A percentile compares a stretch with the other conserved stretches of the same genome.
Evolutionary conservation across 1,140 invertebrate species (phyloP).

Genomic region (Phortica variegata): DNA sequence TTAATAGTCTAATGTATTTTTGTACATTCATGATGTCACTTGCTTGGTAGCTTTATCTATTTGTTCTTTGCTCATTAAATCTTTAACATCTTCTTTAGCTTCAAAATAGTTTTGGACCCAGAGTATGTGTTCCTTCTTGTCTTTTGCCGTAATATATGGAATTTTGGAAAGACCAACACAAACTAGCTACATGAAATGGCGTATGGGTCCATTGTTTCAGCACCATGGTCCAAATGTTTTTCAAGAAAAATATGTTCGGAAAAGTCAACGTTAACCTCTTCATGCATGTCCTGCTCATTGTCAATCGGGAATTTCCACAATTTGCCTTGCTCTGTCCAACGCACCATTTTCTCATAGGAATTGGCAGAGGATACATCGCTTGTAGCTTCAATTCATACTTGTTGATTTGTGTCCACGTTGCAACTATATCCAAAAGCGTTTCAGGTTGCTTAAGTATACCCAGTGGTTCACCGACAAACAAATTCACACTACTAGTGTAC

Average conservation of each 20-base stretch:
- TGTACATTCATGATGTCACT: too few relatives aligned
- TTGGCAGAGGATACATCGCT: constrained; percentile 73
- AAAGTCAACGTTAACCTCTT: constrained; percentile 80
- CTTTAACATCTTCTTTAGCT: constrained; percentile 69
- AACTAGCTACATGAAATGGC: constrained; percentile 98
- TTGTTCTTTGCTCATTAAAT: constrained; percentile 36
- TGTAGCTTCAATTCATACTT: constrained; percentile 67
- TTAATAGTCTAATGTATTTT: too few relatives aligned
- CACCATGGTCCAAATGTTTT: constrained; percentile 83
- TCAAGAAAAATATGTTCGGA: constrained; percentile 94
- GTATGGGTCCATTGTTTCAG: constrained; percentile 82
- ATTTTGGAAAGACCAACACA: constrained; percentile 93
- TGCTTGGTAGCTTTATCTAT: neutral
- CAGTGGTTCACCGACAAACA: constrained; percentile 63
- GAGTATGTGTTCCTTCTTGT: constrained; percentile 86
- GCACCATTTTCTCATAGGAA: constrained; percentile 89
- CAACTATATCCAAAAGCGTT: constrained; percentile 57
- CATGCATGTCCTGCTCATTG: constrained; percentile 89
- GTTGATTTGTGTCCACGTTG: constrained; percentile 70
- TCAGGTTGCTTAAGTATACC: constrained; percentile 62
- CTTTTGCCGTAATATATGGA: constrained; percentile 81
- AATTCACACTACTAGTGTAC: constrained; percentile 56
- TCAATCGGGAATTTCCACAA: constrained; percentile 97
- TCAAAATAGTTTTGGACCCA: constrained; percentile 94
- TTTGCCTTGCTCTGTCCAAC: constrained; percentile 93